phyloP scores from a whole-genome alignment of 2,888 invertebrate species.

The Ganaspis brasiliensis region DNA sequence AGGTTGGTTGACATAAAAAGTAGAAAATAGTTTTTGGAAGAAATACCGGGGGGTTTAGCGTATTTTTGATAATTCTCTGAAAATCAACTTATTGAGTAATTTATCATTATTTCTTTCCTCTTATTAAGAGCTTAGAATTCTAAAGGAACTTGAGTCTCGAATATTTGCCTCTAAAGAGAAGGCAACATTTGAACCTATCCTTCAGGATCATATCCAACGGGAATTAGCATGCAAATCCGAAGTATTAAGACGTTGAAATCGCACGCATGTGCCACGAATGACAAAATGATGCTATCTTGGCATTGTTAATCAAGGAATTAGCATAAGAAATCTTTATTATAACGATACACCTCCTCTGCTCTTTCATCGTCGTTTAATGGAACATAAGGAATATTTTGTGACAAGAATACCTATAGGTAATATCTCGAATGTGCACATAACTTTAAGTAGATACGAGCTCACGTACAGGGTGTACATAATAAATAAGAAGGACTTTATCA shows the following conservation, averaged over 20 bases:
- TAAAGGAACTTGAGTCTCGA: not conserved
- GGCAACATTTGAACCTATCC: not conserved
- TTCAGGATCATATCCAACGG: slow-evolving; percentile 22
- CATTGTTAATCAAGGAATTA: slow-evolving; percentile 78
- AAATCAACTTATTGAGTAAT: too few relatives aligned
- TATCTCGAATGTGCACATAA: slow-evolving; percentile 1
- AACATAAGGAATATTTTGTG: slow-evolving; percentile 21
- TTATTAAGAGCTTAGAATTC: not conserved
- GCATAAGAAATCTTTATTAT: slow-evolving; percentile 76
- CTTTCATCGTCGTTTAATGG: not conserved
- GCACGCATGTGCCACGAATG: slow-evolving; percentile 45
- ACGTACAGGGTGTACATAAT: slow-evolving; percentile 68
- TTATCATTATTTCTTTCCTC: not conserved
- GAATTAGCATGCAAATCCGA: slow-evolving; percentile 46
- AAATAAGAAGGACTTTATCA: slow-evolving; percentile 77
- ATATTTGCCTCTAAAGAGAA: not conserved
- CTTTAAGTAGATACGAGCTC: slow-evolving; percentile 36
- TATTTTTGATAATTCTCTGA: too few relatives aligned
- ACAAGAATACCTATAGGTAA: not conserved
- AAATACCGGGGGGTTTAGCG: too few relatives aligned
- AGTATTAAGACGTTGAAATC: slow-evolving; percentile 62
- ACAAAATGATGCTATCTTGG: slow-evolving; percentile 47
- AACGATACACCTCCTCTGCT: slow-evolving; percentile 29
- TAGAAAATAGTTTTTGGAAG: too few relatives aligned
- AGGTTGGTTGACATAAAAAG: too few relatives aligned